Evolutionary conservation across 2,888 invertebrate genomes (phyloP), one percentile per base, ranked within the genome.

Genomic region (Molorchus minor): DNA sequence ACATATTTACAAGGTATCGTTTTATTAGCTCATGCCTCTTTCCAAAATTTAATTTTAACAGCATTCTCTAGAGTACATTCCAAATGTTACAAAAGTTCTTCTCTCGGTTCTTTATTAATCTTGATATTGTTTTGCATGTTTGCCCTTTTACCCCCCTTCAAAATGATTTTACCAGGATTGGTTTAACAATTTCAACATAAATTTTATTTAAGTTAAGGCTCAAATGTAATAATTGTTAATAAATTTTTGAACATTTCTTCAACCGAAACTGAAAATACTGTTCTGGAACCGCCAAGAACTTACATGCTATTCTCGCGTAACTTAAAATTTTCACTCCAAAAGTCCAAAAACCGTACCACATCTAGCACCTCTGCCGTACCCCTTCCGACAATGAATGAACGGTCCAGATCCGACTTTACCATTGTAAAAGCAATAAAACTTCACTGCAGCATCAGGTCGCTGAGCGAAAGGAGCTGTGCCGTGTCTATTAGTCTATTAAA

Each of bases 401-500:
- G 29, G 7, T 41, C 43, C 35, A 29, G 33, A 16, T 51, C 57
- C 57, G 46, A 46, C 30, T 61, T 49, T 45, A 64, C 45, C 46
- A 51, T 64, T 54, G 58, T 57, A 46, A 53, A 60, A 60, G 21
- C 35, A 54, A 55, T 49, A 64, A 57, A 56, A 49, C 53, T 54
- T 12, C 71, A 72, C 72, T 74, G 75, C 66, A 75, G 72, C 70
- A 75, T 71, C 62, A 77, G 64, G 63, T 79, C 79, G 64, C 73
- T 70, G 56, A 73, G 49, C 57, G 67, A 56, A 45, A 72, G 57
- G 55, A 71, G 56, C 45, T 70, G 72, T 54, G 65, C 63, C 76
- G 87, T 86, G 66, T 84, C 85, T 75, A 87, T 86, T 74, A 89
- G 83, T 74, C 87, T 84, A 81, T 89, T 89, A 84, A 93, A 93